Evolutionary conservation across 1,140 invertebrate species (phyloP), one percentile per base, ranked within the genome.

Genomic region (Drosophila carrolli): DNA sequence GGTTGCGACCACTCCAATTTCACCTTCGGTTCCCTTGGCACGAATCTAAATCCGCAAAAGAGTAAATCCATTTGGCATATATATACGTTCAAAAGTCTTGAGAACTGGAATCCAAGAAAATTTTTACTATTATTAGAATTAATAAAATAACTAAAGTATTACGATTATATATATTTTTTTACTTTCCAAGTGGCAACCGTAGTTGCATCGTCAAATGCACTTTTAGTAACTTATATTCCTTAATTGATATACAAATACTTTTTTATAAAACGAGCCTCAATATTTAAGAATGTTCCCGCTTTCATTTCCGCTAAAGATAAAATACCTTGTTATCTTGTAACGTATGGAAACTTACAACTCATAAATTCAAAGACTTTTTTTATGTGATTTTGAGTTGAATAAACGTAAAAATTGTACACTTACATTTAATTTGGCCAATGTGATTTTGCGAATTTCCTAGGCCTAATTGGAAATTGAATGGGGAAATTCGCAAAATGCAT

Each of bases 21-120:
- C 29, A 35, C 32, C 32, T 53, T 53, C 50, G 50, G 32, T 41
- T 13, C 27, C 29, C 60, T 66, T 68, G 60, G 38, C 65, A 63
- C 44, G 14, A 40, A 14, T 35, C 14, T 14, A 67, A 63, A 67
- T 67, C 60, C 46, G 46, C 60, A 68, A 68, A 66, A 66, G 46
- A 66, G 29, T 51, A 65, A 51, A 43, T 14, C 35, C 14, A 14
- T 60, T 29, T 56, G 58, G 51, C 50, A 56, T 60, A 58, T 19
- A 29, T 19, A 13, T n/a, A 16, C 32, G 6, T 7, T 7, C 0
- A 14, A 14, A 27, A 23, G 5, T 47, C n/a, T 48, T 29, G 7
- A 29, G 1, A n/a, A 9, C 47, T 23, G 23, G 23, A 23, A 23
- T 23, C 23, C 23, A 23, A 23, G 23, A 4, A 23, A 23, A 23